Conservation (phyloP, 2,113 vertebrate genomes). For the cat (Felis catus) region F.catus_Fca126_mat1.0 CM031417.1:41235501-41236000, state of each 20-base stretch:
- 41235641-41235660: constrained; percentile 1
- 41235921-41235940: constrained; percentile 9
- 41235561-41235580: constrained; percentile 8
- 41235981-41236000: constrained; percentile 95
- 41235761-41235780: constrained; percentile 30
- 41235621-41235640: neutral
- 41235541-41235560: neutral
- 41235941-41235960: neutral
- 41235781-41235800: neutral
- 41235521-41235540: neutral
- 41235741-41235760: constrained; percentile 3
- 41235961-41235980: constrained; percentile 25
- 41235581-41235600: constrained; percentile 41
- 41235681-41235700: constrained; percentile 31
- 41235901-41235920: constrained; percentile 17
- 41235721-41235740: neutral
- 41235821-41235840: constrained; percentile 30
- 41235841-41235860: constrained; percentile 10
- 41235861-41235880: neutral
- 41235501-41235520: constrained; percentile 1
- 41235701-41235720: constrained; percentile 39
- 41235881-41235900: neutral
- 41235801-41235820: constrained; percentile 37
- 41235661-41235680: constrained; percentile 39
- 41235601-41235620: neutral